Conservation (phyloP, 2,113 vertebrate species). For the Ceuthmochares aereus region DNA sequence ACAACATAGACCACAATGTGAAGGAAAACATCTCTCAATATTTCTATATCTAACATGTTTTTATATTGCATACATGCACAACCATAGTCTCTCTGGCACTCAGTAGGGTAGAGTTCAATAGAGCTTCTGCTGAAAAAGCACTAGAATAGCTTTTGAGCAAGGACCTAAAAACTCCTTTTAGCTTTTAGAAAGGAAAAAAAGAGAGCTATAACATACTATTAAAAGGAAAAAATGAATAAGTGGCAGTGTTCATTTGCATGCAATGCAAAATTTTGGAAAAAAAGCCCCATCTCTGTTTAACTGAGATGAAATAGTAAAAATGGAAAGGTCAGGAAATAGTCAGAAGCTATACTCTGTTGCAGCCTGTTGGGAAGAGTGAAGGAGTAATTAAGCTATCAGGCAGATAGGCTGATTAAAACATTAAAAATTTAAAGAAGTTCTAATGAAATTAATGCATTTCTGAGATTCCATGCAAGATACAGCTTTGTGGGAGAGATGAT, state of each 20-base stretch:
- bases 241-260: background rate
- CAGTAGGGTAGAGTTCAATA: background rate
- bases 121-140: background rate
- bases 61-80: background rate
- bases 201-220: background rate
- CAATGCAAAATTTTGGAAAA: background rate
- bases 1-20: background rate
- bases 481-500: background rate
- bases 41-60: background rate
- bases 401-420: background rate
- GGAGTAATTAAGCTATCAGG: conserved; percentile 29
- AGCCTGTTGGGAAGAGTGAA: conserved; percentile 5
- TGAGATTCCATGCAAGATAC: background rate
- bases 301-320: background rate
- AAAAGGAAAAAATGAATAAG: background rate
- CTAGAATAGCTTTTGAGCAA: background rate
- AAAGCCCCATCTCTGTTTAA: background rate
- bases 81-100: background rate
- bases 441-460: conserved; percentile 10
- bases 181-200: background rate
- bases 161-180: background rate
- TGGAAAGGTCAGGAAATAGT: background rate
- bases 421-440: conserved; percentile 16
- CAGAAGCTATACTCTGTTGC: background rate
- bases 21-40: background rate